Evolutionary conservation across 2,797 vertebrate genomes (phyloP), one percentile per base, ranked within the genome.

Genomic region (Thaleichthys pacificus): DNA sequence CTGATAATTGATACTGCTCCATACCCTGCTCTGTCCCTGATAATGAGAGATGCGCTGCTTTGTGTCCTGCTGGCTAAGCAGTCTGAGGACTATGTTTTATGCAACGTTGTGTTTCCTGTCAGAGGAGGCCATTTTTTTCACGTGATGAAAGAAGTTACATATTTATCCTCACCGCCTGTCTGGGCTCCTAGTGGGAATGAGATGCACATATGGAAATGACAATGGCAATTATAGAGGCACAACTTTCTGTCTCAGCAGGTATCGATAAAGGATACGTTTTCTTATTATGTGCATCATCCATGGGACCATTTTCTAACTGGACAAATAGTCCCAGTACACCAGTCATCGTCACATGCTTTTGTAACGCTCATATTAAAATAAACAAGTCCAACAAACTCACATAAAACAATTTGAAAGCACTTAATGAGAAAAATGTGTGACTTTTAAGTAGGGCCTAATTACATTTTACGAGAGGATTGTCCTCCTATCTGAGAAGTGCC

Each of bases 1-100:
- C 76, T 82, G 12, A 38, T 76, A 77, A 80, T 76, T 68, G 58
- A 74, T 66, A 58, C 66, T 28, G 66, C 69, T 47, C 74, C 65
- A 70, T 72, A 69, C 57, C 26, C 47, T 32, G 60, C 66, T 79
- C 71, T 65, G 57, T 74, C 68, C 68, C 71, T 77, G 70, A 71
- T 75, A 82, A 80, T 70, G 72, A 82, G 74, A 68, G 21, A 21
- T 56, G n/a, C 14, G 69, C 66, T 79, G 60, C 72, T 75, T 77
- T 79, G 71, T 60, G 70, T 73, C 64, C 66, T 72, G 70, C 69
- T 76, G 68, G 35, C 66, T 68, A 49, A 77, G 68, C 56, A 64
- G 73, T 67, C 74, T 64, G 72, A 77, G 57, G 64, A 4, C 21
- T 68, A 26, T 73, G n/a, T 81, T 77, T 76, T 79, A 35, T 56